These are phyloP conservation scores for Tangara arthus DNA, from an alignment of 2,797 vertebrate genomes.

Conservation along the genomic window DNA sequence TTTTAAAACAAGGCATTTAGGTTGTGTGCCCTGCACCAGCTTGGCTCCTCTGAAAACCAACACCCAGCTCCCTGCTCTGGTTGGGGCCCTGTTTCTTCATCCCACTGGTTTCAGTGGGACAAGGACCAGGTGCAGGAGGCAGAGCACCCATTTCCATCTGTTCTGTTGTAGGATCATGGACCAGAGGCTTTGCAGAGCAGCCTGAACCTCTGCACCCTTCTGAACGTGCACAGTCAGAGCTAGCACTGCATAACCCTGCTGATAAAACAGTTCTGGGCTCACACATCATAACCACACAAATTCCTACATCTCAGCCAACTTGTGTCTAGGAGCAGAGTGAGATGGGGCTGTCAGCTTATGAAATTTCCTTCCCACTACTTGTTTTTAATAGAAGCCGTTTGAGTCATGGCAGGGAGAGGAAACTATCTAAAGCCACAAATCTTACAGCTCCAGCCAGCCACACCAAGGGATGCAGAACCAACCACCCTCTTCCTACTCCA, in stretches of 20 bases:
- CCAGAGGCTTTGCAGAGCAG: background rate
- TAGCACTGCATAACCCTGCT: background rate
- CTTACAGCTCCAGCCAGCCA: background rate
- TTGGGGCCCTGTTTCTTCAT: background rate
- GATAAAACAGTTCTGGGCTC: background rate
- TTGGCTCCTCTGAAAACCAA: background rate
- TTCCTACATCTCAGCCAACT: slow-evolving; percentile 38
- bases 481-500: slow-evolving; percentile 24
- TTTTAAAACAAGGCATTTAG: background rate
- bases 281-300: background rate
- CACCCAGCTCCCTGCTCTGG: background rate
- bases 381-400: slow-evolving; percentile 37
- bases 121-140: background rate
- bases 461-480: background rate
- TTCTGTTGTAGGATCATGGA: accelerated
- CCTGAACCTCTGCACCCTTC: background rate
- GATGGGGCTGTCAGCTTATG: slow-evolving; percentile 26
- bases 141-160: accelerated
- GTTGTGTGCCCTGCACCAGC: background rate
- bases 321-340: background rate
- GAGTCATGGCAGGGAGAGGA: slow-evolving; percentile 49
- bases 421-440: slow-evolving; percentile 60
- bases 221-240: background rate
- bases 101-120: background rate
- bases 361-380: slow-evolving; percentile 52